A percentile compares a stretch with the other conserved stretches of the same genome.
phyloP scores from a whole-genome alignment of 2,888 invertebrate species.

The Philaethria dido region DNA sequence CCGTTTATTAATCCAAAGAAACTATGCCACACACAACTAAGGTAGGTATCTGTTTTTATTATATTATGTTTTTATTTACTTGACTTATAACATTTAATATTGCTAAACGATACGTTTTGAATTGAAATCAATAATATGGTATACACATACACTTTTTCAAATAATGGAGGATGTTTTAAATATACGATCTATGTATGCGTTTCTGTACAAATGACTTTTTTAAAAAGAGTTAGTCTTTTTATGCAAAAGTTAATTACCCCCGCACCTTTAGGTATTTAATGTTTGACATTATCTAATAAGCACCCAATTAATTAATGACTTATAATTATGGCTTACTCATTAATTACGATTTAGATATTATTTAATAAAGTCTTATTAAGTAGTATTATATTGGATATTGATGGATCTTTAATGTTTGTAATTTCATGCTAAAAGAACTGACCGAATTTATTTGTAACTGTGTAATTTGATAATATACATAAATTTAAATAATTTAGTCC shows the following conservation, averaged over 20 bases:
- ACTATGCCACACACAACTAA: constrained; percentile 20
- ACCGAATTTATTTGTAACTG: too few species aligned
- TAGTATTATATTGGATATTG: neutral
- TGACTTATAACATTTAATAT: neutral
- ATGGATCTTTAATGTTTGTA: neutral
- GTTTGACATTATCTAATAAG: neutral
- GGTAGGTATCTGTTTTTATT: neutral
- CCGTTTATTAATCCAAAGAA: constrained; percentile 52
- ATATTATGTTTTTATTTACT: neutral
- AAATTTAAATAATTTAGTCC: too few species aligned
- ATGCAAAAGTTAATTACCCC: too few species aligned
- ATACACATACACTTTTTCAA: too few species aligned
- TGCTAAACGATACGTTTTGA: too few species aligned
- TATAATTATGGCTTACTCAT: neutral
- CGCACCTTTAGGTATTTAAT: neutral
- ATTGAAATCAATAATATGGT: too few species aligned
- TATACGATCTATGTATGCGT: too few species aligned
- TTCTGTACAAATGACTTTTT: neutral
- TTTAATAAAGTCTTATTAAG: too few species aligned
- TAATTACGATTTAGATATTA: too few species aligned
- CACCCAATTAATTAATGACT: neutral
- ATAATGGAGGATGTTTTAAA: too few species aligned
- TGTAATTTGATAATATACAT: too few species aligned
- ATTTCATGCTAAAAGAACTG: too few species aligned
- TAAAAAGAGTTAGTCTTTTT: neutral